phyloP scores from a whole-genome alignment of 2,797 vertebrate species.

The Apogon talboti region DNA sequence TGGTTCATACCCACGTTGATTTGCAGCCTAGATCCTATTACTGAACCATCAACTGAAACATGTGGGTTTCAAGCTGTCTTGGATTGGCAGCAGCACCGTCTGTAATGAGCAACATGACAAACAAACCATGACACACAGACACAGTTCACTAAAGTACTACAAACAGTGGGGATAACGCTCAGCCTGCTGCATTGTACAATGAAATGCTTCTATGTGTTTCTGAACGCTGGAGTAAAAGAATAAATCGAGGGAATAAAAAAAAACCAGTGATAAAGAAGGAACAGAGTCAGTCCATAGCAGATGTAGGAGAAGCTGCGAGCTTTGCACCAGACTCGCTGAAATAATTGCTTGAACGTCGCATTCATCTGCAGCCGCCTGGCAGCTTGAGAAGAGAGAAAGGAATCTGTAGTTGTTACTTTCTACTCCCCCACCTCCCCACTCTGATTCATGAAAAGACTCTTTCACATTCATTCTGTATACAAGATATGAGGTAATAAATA shows the following conservation, averaged over 20 bases:
- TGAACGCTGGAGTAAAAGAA: neutral
- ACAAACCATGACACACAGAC: neutral
- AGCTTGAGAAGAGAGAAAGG: slow-evolving; percentile 31
- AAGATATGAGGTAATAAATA: slow-evolving; percentile 36
- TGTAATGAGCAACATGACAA: neutral
- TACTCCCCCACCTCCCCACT: neutral
- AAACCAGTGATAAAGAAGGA: neutral
- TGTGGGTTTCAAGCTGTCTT: neutral
- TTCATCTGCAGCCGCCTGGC: slow-evolving; percentile 50
- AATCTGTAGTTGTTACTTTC: slow-evolving; percentile 40
- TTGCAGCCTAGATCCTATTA: slow-evolving; percentile 5
- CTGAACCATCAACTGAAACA: slow-evolving; percentile 15
- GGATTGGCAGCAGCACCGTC: neutral
- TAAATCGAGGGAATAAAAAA: neutral
- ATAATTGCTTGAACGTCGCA: slow-evolving; percentile 45
- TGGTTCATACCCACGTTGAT: neutral
- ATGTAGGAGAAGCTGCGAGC: slow-evolving; percentile 26
- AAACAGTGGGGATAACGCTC: neutral
- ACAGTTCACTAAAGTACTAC: neutral
- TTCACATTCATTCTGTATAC: slow-evolving; percentile 31
- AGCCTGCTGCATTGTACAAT: neutral
- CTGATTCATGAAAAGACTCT: slow-evolving; percentile 43
- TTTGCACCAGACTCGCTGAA: slow-evolving; percentile 19
- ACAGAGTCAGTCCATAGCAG: neutral
- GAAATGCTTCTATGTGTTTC: neutral